These are phyloP conservation scores for Sisyra nigra DNA, from an alignment of 2,888 invertebrate species.

Conservation along the genomic window DNA sequence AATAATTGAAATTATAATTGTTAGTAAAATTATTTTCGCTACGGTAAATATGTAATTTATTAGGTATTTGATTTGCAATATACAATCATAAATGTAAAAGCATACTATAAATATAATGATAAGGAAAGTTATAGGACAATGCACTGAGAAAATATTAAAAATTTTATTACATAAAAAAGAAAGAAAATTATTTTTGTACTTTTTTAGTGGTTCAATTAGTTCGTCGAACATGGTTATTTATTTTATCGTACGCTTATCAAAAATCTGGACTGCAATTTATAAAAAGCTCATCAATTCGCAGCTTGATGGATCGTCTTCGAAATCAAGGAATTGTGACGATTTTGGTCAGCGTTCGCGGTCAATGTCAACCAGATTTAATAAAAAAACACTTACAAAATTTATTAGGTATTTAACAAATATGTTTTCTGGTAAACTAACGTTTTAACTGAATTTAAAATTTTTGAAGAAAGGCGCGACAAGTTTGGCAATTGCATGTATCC, in stretches of 20 bases:
- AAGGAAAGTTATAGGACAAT: too few relatives aligned
- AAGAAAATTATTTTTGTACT: too few relatives aligned
- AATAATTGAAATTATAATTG: too few relatives aligned
- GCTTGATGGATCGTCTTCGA: constrained; percentile 51
- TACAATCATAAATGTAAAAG: too few relatives aligned
- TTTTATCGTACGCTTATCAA: constrained; percentile 20
- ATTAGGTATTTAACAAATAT: constrained; percentile 8
- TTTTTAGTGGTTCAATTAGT: constrained; percentile 20
- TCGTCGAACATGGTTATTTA: constrained; percentile 20
- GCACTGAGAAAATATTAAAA: too few relatives aligned
- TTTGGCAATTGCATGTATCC: constrained; percentile 44
- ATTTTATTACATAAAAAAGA: too few relatives aligned
- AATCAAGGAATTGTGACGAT: constrained; percentile 61
- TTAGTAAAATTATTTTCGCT: too few relatives aligned
- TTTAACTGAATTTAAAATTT: neutral
- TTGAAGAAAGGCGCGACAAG: constrained; percentile 37
- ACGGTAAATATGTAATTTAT: too few relatives aligned
- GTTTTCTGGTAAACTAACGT: constrained; percentile 29
- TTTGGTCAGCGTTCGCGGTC: constrained; percentile 43
- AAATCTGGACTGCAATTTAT: constrained; percentile 21
- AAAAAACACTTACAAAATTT: constrained; percentile 23
- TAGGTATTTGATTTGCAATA: too few relatives aligned
- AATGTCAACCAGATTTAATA: constrained; percentile 22
- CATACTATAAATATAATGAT: too few relatives aligned
- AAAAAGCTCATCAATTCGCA: constrained; percentile 32